These are phyloP conservation scores for Morpho deidamia DNA, from an alignment of 2,888 invertebrate genomes.

Conservation along the genomic window DNA sequence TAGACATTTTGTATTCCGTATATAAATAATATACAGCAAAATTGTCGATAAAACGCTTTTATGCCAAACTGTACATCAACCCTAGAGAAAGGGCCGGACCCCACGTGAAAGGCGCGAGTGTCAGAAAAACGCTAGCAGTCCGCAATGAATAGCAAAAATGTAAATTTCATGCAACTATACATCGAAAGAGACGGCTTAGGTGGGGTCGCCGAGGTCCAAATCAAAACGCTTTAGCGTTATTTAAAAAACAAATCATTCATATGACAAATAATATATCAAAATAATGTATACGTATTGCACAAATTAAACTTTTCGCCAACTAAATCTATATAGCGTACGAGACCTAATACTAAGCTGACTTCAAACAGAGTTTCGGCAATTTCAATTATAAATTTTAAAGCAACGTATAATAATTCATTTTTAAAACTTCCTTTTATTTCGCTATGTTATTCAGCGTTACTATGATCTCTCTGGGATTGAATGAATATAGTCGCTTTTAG, in stretches of 20 bases:
- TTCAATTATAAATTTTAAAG: too few relatives aligned
- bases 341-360: too few relatives aligned
- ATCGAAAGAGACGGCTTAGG: conserved; percentile 33
- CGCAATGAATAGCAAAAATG: conserved; percentile 76
- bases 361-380: too few relatives aligned
- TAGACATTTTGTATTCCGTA: too few relatives aligned
- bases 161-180: conserved; percentile 68
- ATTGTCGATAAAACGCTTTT: conserved; percentile 23
- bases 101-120: conserved; percentile 50
- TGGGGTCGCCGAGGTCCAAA: conserved; percentile 25
- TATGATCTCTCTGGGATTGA: too few relatives aligned
- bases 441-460: too few relatives aligned
- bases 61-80: conserved; percentile 24
- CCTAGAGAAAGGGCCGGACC: conserved; percentile 43
- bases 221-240: conserved; percentile 4
- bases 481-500: conserved; percentile 15
- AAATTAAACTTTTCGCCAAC: too few relatives aligned
- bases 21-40: neutral
- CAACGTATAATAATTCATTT: too few relatives aligned
- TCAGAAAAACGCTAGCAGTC: conserved; percentile 62
- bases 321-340: too few relatives aligned
- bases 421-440: too few relatives aligned
- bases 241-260: neutral
- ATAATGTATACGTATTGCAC: too few relatives aligned
- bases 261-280: too few relatives aligned